Evolutionary conservation across 2,113 vertebrate genomes (phyloP).

Genomic region (Callionymus lyra): DNA sequence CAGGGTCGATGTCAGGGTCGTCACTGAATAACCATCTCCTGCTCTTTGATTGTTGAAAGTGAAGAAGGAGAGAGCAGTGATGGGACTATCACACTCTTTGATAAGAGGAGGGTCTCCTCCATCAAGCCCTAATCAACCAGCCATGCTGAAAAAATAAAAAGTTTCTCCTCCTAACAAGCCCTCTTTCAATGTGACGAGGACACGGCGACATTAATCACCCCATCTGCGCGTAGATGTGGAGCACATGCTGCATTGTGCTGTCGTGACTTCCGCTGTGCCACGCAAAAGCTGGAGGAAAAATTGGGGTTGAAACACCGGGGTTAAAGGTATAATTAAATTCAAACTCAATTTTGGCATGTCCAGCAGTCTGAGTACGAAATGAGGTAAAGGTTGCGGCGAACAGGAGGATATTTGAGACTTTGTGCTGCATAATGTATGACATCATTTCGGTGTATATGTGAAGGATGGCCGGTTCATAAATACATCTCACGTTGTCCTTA

Average conservation of each 20-base stretch:
- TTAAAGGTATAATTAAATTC: slow-evolving; percentile 61
- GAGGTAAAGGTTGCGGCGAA: slow-evolving; percentile 15
- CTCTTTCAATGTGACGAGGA: slow-evolving; percentile 29
- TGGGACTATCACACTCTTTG: slow-evolving; percentile 34
- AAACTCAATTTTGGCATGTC: slow-evolving; percentile 47
- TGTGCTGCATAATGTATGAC: not conserved
- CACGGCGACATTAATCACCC: slow-evolving; percentile 47
- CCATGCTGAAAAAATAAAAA: slow-evolving; percentile 19
- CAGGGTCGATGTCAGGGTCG: too few species aligned
- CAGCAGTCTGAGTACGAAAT: slow-evolving; percentile 34
- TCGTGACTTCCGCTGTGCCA: slow-evolving; percentile 12
- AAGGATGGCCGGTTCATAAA: too few species aligned
- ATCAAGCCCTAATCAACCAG: slow-evolving; percentile 11
- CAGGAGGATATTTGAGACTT: slow-evolving; percentile 21
- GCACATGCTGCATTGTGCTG: slow-evolving; percentile 18
- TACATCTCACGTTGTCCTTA: too few species aligned
- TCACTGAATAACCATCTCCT: too few species aligned
- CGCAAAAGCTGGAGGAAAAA: slow-evolving; percentile 41
- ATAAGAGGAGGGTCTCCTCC: slow-evolving; percentile 31
- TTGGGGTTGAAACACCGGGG: slow-evolving; percentile 51
- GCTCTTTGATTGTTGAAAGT: not conserved
- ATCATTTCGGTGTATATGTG: too few species aligned
- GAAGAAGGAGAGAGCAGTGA: slow-evolving; percentile 31
- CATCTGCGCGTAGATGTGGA: slow-evolving; percentile 22
- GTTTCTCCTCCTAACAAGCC: not conserved